Evolutionary conservation across 2,888 invertebrate species (phyloP).

Genomic region (Melieria picta): DNA sequence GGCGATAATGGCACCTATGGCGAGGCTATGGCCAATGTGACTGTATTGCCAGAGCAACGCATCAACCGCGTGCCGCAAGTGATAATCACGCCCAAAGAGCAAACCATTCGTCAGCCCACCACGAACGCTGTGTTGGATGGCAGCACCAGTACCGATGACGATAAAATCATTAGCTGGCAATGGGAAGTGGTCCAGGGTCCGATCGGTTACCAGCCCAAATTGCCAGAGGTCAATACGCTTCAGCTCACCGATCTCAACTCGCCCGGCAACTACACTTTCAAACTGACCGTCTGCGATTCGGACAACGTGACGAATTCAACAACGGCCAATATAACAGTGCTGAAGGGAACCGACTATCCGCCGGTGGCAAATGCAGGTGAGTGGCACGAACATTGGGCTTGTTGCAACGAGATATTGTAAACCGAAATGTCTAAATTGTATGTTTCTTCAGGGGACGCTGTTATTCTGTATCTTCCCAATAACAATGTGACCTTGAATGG

Average conservation of each 20-base stretch:
- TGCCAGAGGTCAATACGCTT: slow-evolving; percentile 83
- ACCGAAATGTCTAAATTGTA: not conserved
- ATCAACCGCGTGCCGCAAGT: slow-evolving; percentile 86
- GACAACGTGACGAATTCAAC: slow-evolving; percentile 88
- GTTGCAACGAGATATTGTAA: not conserved
- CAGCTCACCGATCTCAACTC: slow-evolving; percentile 84
- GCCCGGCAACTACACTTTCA: slow-evolving; percentile 91
- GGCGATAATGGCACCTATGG: slow-evolving; percentile 78
- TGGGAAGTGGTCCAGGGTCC: slow-evolving; percentile 94
- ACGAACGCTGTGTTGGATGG: slow-evolving; percentile 91
- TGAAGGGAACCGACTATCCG: slow-evolving; percentile 93
- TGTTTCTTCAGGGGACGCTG: slow-evolving; percentile 75
- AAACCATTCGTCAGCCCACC: slow-evolving; percentile 89
- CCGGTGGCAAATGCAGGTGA: slow-evolving; percentile 91
- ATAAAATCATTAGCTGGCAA: slow-evolving; percentile 85
- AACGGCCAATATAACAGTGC: slow-evolving; percentile 87
- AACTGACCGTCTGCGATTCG: slow-evolving; percentile 90
- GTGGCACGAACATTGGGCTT: not conserved
- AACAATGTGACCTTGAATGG: slow-evolving; percentile 89
- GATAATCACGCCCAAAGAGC: slow-evolving; percentile 84
- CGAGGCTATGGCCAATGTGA: slow-evolving; percentile 88
- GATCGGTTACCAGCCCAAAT: slow-evolving; percentile 82
- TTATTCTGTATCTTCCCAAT: slow-evolving; percentile 89
- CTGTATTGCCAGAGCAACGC: slow-evolving; percentile 84
- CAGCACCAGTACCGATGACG: slow-evolving; percentile 82